A percentile compares a stretch with the other conserved stretches of the same genome.
Evolutionary conservation across 2,113 vertebrate species (phyloP).

Genomic region (Bos javanicus): DNA sequence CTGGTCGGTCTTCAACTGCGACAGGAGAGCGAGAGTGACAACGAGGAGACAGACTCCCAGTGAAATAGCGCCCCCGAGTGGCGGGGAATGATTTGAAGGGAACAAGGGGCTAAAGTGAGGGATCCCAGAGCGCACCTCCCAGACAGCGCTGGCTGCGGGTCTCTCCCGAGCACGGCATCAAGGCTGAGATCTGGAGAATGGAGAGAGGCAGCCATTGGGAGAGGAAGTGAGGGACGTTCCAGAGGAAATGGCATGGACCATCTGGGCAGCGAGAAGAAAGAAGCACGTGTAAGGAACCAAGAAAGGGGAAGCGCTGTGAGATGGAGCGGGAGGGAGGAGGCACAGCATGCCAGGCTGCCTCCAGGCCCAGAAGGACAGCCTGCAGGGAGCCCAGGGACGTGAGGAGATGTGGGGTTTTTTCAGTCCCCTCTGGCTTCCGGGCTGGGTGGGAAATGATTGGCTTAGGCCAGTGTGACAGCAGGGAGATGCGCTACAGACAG

Average conservation of each 20-base stretch:
- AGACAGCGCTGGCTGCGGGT: accelerated
- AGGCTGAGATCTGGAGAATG: not conserved
- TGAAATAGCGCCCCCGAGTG: no score
- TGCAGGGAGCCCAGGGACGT: accelerated
- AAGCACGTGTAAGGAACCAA: accelerated
- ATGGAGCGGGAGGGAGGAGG: accelerated
- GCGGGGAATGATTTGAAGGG: no score
- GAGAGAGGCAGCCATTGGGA: not conserved
- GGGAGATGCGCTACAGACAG: not conserved
- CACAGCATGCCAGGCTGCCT: accelerated
- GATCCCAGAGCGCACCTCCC: accelerated
- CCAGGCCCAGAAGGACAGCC: accelerated
- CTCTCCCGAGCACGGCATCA: accelerated
- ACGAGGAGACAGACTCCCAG: not conserved
- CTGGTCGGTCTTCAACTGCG: accelerated
- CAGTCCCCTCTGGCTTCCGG: not conserved
- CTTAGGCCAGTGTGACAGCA: accelerated
- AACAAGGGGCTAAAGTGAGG: not conserved
- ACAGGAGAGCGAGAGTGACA: accelerated
- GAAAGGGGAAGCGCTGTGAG: not conserved
- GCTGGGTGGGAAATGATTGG: not conserved
- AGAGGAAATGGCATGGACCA: not conserved
- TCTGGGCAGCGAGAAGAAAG: accelerated
- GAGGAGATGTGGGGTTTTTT: accelerated
- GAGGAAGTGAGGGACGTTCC: no score